Evolutionary conservation across 2,888 invertebrate species (phyloP), one percentile per base, ranked within the genome.

Genomic region (Latheticus oryzae): DNA sequence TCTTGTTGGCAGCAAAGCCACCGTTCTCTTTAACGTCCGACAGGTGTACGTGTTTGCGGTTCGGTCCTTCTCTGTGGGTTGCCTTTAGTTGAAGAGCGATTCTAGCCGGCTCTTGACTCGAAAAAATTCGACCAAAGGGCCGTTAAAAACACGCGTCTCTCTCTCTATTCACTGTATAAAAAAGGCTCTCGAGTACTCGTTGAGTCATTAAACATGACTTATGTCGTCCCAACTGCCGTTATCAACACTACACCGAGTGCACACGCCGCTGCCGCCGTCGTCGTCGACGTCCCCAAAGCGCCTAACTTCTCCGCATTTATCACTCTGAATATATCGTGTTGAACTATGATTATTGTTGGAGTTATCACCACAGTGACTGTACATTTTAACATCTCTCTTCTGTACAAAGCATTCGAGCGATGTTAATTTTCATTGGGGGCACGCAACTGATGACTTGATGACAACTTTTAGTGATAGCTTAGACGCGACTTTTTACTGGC

Each of bases 141-240:
- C 64, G 62, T 65, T 67, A 65, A 61, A 67, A 62, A 63, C 62
- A 63, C 58, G 53, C 61, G 58, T 58, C 63, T 60, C 57, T 11
- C 5, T 50, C 42, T 51, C 52, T 23, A 59, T 61, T 60, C 58
- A 64, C 56, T 60, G 60, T 63, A 50, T 63, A 63, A 65, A 65
- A 62, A 54, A 43, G 11, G 47, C 16, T 37, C n/a, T 11, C 13
- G 35, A 48, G 53, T 56, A 55, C 61, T 59, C 59, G 63, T 56
- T 54, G 61, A 61, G 63, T 67, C 67, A 67, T 69, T 69, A 69
- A 66, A 65, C 59, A 67, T 69, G 69, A 69, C 69, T 67, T 69
- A 67, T 65, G 63, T 60, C 56, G 45, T 37, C 43, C 54, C 52
- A 57, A 52, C 63, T 50, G 66, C 58, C 58, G 67, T 67, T 69